Evolutionary conservation across 1,140 invertebrate species (phyloP), one percentile per base, ranked within the genome.

Genomic region (Gryon sp.): DNA sequence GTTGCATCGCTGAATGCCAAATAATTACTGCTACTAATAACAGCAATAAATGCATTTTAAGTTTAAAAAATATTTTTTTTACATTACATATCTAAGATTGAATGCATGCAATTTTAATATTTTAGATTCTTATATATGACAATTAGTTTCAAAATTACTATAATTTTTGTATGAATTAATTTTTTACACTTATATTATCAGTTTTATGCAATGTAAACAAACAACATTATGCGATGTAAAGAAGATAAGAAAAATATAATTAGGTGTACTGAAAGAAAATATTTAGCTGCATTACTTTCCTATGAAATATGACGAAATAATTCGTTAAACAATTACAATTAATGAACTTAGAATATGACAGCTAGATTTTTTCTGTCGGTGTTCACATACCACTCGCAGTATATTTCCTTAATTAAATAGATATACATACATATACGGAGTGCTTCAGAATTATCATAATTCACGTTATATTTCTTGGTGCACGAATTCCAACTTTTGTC

Each of bases 341-440:
- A n/a, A n/a, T n/a, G 18, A 53, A 48, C 45, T 52, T 16, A 32
- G n/a, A 40, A 11, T 11, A 45, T 38, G 2, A 50, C 53, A 63
- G 57, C 40, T 76, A 65, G 30, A 76, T 70, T 53, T 70, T 69
- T 76, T 65, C 46, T 66, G 40, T 70, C 60, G 40, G 55, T 72
- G 66, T 77, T 53, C 38, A 11, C 45, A 57, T 41, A 59, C 57
- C 36, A 43, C 20, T 43, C 55, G 43, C 38, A 55, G 22, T n/a
- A 62, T 68, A 68, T 53, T 66, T 66, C 46, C 66, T 72, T 72
- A 57, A 59, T 60, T 60, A 65, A 72, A 72, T 66, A 66, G 46
- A 52, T 52, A 55, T 60, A 72, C 53, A 77, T 60, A 28, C 74
- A 62, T 50, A 66, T 53, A 52, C 52, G 52, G 32, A 77, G 52